Conservation (phyloP, 2,888 invertebrate species). For the Bellardia bayeri region DNA sequence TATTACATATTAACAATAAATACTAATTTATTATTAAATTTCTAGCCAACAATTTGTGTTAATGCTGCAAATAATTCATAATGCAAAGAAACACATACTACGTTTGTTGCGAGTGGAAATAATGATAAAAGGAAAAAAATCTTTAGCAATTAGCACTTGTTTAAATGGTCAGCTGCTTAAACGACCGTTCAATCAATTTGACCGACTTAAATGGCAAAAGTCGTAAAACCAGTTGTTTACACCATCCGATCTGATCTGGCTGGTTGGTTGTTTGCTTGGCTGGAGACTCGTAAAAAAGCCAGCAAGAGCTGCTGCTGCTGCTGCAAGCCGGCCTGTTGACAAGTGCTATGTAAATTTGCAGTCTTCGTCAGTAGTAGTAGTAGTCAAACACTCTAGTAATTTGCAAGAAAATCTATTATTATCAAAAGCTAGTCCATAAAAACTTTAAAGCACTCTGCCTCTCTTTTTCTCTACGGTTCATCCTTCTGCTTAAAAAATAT, state of each 20-base stretch:
- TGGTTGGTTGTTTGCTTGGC: not conserved
- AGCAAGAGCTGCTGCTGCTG: not conserved
- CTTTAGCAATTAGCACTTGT: slow-evolving; percentile 72
- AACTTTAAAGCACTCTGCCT: not conserved
- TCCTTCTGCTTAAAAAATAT: slow-evolving; percentile 3
- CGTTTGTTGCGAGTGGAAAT: slow-evolving; percentile 3
- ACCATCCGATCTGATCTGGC: slow-evolving; percentile 19
- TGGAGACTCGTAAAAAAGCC: not conserved
- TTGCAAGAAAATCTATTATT: slow-evolving; percentile 21
- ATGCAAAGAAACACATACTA: slow-evolving; percentile 1
- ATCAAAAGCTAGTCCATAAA: not conserved
- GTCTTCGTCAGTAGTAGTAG: not conserved
- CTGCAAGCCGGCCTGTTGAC: slow-evolving; percentile 58
- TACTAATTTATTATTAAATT: slow-evolving; percentile 32
- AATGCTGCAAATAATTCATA: slow-evolving; percentile 47
- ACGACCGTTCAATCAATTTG: slow-evolving; percentile 74
- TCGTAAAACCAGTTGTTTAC: slow-evolving; percentile 74
- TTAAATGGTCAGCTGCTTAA: slow-evolving; percentile 72
- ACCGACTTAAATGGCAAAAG: slow-evolving; percentile 77
- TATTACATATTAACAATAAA: slow-evolving; percentile 24
- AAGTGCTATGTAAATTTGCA: slow-evolving; percentile 60
- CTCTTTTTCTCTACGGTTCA: slow-evolving; percentile 12
- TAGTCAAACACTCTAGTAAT: not conserved
- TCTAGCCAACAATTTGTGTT: slow-evolving; percentile 27
- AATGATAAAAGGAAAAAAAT: slow-evolving; percentile 53